These are phyloP conservation scores for Bungarus multicinctus DNA, from an alignment of 2,113 vertebrate genomes.

Conservation along the genomic window DNA sequence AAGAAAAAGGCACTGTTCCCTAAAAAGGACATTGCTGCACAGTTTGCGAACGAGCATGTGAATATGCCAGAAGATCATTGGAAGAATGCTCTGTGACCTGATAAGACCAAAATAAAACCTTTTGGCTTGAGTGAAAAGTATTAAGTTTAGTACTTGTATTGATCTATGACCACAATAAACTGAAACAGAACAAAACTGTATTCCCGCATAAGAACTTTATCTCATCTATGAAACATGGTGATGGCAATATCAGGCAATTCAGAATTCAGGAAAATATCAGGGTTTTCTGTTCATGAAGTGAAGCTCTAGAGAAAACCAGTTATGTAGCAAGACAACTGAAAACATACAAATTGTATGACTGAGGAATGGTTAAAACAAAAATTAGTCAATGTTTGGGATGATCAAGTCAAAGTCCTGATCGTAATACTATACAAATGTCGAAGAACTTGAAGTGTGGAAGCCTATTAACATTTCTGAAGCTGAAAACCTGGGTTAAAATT, in stretches of 20 bases:
- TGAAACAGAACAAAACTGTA: neutral
- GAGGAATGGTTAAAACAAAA: neutral
- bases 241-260: neutral
- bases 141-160: too few species aligned
- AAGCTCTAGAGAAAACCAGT: neutral
- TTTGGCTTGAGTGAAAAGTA: too few species aligned
- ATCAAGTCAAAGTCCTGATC: neutral
- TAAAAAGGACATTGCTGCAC: neutral
- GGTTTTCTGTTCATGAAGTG: neutral
- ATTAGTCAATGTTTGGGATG: neutral
- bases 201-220: neutral
- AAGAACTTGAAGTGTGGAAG: neutral
- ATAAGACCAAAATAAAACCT: too few species aligned
- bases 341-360: neutral
- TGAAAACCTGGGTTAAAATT: too few species aligned
- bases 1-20: neutral
- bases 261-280: neutral
- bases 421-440: neutral
- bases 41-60: neutral
- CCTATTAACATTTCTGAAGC: neutral
- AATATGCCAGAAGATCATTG: too few species aligned
- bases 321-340: neutral
- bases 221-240: neutral
- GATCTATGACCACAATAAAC: too few species aligned
- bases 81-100: too few species aligned